Conservation (phyloP, 2,113 vertebrate genomes). For the Ammodytes dubius region DNA sequence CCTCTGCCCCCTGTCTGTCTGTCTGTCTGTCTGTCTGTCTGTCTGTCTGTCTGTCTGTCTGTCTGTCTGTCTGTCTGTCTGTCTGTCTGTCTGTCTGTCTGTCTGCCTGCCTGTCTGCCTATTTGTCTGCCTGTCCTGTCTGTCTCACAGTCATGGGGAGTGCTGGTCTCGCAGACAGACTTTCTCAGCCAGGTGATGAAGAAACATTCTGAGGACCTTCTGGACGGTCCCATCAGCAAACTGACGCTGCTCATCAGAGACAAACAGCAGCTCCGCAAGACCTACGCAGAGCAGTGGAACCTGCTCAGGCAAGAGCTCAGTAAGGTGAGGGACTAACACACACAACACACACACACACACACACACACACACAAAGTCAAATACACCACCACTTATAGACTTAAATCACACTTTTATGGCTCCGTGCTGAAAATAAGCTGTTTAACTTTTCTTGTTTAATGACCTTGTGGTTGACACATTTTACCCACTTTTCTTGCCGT, state of each 20-base stretch:
- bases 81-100: no score
- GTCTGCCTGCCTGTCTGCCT: no score
- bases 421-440: background rate
- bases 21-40: no score
- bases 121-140: no score
- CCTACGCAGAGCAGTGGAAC: conserved; percentile 92
- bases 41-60: no score
- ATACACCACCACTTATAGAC: background rate
- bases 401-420: no score
- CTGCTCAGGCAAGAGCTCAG: conserved; percentile 90
- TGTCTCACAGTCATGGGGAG: conserved; percentile 89
- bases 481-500: background rate
- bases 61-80: no score
- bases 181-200: conserved; percentile 90
- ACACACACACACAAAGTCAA: conserved; percentile 6
- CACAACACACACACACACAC: background rate
- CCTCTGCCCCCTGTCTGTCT: no score
- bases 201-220: conserved; percentile 90
- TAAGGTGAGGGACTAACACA: conserved; percentile 56
- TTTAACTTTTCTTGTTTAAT: background rate
- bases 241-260: conserved; percentile 92
- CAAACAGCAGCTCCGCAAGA: conserved; percentile 94
- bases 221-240: conserved; percentile 91
- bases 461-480: background rate
- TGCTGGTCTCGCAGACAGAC: conserved; percentile 90